Conservation (phyloP, 1,140 invertebrate species). For the Nixonia krombeini region DNA sequence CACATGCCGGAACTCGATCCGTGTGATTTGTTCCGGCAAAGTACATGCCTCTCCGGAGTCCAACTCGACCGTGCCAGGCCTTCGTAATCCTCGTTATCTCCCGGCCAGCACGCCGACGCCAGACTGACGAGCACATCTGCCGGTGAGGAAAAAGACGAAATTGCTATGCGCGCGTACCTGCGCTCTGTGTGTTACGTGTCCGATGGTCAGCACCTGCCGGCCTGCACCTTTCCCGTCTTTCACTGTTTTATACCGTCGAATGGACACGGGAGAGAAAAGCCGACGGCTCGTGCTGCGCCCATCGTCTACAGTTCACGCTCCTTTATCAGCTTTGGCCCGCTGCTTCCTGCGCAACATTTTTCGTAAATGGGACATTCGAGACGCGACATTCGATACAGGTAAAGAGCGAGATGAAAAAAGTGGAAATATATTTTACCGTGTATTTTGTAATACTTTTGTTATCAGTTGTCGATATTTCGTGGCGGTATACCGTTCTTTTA, state of each 20-base stretch:
- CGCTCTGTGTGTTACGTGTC: slow-evolving; percentile 8
- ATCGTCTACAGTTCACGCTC: slow-evolving; percentile 7
- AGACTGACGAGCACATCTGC: slow-evolving; percentile 41
- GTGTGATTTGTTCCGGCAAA: slow-evolving; percentile 10
- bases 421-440: no score
- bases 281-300: slow-evolving; percentile 35
- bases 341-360: background rate
- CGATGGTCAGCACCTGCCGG: slow-evolving; percentile 38
- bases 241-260: background rate
- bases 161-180: slow-evolving; percentile 1
- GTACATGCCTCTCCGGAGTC: background rate
- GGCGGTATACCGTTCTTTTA: no score
- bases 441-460: background rate
- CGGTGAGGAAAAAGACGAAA: slow-evolving; percentile 32
- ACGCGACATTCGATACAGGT: background rate
- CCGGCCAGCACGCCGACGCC: slow-evolving; percentile 18
- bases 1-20: no score
- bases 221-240: slow-evolving; percentile 13
- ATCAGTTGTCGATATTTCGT: no score
- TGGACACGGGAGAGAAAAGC: background rate
- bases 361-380: background rate
- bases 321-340: background rate
- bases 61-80: background rate
- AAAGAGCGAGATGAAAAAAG: background rate
- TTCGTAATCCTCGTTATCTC: slow-evolving; percentile 43